These are phyloP conservation scores for Amphiprion ocellaris DNA, from an alignment of 2,113 vertebrate species.

Conservation along the genomic window DNA sequence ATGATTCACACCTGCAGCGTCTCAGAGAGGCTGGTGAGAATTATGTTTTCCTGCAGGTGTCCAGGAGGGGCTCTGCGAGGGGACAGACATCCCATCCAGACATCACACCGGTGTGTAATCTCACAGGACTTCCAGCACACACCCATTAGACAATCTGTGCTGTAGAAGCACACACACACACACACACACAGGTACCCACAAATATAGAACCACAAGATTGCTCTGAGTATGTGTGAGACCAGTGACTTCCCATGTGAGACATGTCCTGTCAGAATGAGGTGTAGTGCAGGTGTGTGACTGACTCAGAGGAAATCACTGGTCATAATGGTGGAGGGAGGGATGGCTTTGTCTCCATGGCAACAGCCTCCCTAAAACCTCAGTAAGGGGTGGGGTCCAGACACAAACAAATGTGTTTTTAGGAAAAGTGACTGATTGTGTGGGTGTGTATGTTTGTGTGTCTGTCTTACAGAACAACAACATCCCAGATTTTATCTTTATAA, in stretches of 20 bases:
- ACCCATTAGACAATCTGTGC: conserved; percentile 45
- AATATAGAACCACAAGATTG: conserved; percentile 38
- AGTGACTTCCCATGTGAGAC: conserved; percentile 55
- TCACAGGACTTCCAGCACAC: conserved; percentile 56
- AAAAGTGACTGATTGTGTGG: neutral
- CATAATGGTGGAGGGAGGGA: conserved; percentile 21
- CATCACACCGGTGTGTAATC: conserved; percentile 75
- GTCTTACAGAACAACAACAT: neutral
- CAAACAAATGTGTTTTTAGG: conserved; percentile 36
- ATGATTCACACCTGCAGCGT: conserved; percentile 76
- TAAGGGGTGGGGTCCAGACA: conserved; percentile 13
- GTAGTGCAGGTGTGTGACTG: conserved; percentile 55
- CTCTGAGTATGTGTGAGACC: conserved; percentile 54
- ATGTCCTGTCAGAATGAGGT: conserved; percentile 57
- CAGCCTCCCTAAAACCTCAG: conserved; percentile 39
- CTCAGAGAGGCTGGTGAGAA: conserved; percentile 71
- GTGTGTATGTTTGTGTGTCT: neutral
- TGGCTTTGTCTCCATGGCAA: conserved; percentile 62
- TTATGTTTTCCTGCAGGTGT: conserved; percentile 71
- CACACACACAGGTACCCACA: conserved; percentile 36
- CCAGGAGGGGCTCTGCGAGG: conserved; percentile 10
- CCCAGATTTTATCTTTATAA: neutral
- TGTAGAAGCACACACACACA: conserved; percentile 46
- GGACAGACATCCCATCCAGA: conserved; percentile 30
- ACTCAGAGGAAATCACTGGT: conserved; percentile 70